phyloP scores from a whole-genome alignment of 2,797 vertebrate genomes.

The Cossypha caffra region DNA sequence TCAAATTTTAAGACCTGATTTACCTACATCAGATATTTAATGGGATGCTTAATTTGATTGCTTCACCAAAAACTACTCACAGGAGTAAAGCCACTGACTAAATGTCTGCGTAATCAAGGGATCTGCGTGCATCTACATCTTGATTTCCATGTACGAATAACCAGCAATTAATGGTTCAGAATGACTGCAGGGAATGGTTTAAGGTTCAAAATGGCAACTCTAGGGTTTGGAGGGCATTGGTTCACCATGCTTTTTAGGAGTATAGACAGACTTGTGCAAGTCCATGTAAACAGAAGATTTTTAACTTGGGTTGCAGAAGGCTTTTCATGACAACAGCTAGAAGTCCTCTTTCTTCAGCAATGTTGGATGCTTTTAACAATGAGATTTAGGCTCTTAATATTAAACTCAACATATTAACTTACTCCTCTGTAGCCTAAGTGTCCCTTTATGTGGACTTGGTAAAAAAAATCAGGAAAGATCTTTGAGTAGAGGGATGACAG shows the following conservation, averaged over 20 bases:
- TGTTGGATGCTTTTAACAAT: not conserved
- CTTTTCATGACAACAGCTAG: not conserved
- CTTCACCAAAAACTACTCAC: constrained; percentile 11
- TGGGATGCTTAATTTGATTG: constrained; percentile 48
- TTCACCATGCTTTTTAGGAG: not conserved
- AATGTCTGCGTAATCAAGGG: not conserved
- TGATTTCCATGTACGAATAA: constrained; percentile 14
- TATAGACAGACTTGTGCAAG: not conserved
- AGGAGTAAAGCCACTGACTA: constrained; percentile 9
- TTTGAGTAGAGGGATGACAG: not conserved
- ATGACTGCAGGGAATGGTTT: not conserved
- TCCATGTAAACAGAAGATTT: not conserved
- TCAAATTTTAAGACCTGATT: constrained; percentile 6
- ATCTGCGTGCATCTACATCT: not conserved
- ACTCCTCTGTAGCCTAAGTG: not conserved
- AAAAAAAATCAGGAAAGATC: not conserved
- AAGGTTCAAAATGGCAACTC: not conserved
- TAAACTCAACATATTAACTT: not conserved
- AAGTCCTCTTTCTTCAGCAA: not conserved
- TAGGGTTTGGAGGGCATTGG: not conserved
- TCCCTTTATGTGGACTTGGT: not conserved
- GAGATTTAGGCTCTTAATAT: not conserved
- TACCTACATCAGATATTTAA: constrained; percentile 37
- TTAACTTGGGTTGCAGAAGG: not conserved
- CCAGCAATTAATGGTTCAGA: not conserved